These are phyloP conservation scores for Drosophila demipolita DNA, from an alignment of 2,888 invertebrate genomes.

Conservation along the genomic window DNA sequence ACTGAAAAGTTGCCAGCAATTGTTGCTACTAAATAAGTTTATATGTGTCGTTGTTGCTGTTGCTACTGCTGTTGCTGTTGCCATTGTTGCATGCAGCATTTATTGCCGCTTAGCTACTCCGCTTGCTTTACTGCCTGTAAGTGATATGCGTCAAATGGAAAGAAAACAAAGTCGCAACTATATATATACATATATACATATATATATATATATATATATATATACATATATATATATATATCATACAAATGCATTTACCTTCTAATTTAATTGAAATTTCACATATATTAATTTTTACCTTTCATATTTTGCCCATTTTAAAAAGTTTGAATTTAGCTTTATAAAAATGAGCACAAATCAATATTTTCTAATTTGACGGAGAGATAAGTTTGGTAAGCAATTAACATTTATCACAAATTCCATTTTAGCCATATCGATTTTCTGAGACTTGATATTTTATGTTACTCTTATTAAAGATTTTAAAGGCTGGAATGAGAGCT, in stretches of 20 bases:
- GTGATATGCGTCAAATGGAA: constrained; percentile 61
- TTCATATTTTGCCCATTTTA: neutral
- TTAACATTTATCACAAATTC: neutral
- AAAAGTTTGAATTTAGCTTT: neutral
- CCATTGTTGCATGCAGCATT: constrained; percentile 28
- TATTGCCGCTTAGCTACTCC: constrained; percentile 25
- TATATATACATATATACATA: constrained; percentile 2
- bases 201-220: no score
- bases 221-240: neutral
- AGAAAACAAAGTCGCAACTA: constrained; percentile 42
- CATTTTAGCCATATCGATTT: neutral
- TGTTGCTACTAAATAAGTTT: constrained; percentile 35
- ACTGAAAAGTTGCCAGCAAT: constrained; percentile 49
- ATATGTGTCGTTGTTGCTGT: constrained; percentile 21
- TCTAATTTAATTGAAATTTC: neutral
- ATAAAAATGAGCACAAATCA: neutral
- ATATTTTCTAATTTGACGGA: neutral
- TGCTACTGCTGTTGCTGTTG: constrained; percentile 7
- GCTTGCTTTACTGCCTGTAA: constrained; percentile 19
- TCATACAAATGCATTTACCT: neutral
- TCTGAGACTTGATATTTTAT: neutral
- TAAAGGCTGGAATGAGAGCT: constrained; percentile 27
- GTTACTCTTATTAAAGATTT: neutral
- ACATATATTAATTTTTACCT: neutral
- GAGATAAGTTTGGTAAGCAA: neutral